Percentiles rank a stretch among this genome's conserved stretches.
These are phyloP conservation scores for Drosophila infuscata DNA, from an alignment of 2,888 invertebrate species.

Conservation along the genomic window DNA sequence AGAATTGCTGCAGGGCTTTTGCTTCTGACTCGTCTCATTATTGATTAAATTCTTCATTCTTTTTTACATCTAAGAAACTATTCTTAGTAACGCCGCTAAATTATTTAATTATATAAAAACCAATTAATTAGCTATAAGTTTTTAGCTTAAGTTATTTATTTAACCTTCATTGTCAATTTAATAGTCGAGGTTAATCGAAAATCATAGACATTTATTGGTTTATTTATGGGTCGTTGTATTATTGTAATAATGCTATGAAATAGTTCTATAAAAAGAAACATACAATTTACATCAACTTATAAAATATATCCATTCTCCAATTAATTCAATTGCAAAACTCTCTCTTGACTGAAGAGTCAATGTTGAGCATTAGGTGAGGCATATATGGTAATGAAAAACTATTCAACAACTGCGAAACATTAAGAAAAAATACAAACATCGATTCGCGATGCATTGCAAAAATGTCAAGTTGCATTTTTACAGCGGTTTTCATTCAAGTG, in stretches of 20 bases:
- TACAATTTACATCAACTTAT: neutral
- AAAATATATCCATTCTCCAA: slow-evolving; percentile 23
- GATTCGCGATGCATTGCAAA: slow-evolving; percentile 35
- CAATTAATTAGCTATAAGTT: neutral
- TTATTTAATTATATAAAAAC: neutral
- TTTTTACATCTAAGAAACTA: too few relatives aligned
- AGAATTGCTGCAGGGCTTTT: neutral
- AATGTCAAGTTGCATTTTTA: slow-evolving; percentile 41
- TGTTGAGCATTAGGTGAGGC: slow-evolving; percentile 21
- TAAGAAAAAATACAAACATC: slow-evolving; percentile 24
- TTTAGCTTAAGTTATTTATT: neutral
- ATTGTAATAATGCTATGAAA: too few relatives aligned
- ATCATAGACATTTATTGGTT: neutral
- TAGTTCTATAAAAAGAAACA: neutral
- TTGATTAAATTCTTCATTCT: neutral
- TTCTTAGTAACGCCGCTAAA: neutral
- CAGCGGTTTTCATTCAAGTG: slow-evolving; percentile 60
- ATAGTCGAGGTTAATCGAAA: neutral
- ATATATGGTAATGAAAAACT: slow-evolving; percentile 20
- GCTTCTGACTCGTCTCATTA: neutral
- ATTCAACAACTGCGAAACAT: slow-evolving; percentile 14
- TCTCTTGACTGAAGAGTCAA: slow-evolving; percentile 32
- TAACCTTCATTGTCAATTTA: neutral
- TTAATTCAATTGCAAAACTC: slow-evolving; percentile 53
- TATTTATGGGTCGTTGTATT: neutral